phyloP scores from a whole-genome alignment of 2,797 vertebrate species.

The Channa striata region DNA sequence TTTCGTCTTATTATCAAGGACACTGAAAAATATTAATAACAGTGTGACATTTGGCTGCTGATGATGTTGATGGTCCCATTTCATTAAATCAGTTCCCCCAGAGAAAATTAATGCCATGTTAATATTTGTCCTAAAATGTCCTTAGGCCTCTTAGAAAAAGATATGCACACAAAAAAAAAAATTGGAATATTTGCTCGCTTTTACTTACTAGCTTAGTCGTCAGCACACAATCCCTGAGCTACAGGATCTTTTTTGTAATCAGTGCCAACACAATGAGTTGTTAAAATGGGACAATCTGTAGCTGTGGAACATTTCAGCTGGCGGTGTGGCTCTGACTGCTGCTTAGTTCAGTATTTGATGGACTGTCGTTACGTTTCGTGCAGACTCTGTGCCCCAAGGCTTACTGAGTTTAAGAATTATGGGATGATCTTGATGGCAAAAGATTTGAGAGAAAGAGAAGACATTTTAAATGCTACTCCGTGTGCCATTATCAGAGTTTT shows the following conservation, averaged over 20 bases:
- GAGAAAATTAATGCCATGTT: constrained; percentile 15
- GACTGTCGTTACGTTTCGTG: neutral
- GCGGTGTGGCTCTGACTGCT: neutral
- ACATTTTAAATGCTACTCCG: no score
- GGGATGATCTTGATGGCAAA: neutral
- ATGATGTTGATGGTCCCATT: constrained; percentile 31
- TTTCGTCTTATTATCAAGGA: constrained; percentile 2
- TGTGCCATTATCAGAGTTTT: no score
- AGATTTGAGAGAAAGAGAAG: neutral
- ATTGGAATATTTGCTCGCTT: neutral
- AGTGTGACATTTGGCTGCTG: constrained; percentile 14
- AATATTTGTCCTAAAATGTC: constrained; percentile 8
- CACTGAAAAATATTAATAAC: constrained; percentile 21
- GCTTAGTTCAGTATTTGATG: no score
- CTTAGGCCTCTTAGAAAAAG: neutral
- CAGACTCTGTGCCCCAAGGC: neutral
- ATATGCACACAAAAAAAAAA: neutral
- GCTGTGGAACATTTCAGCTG: neutral
- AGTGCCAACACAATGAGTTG: no score
- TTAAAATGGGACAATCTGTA: neutral
- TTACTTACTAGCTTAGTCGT: neutral
- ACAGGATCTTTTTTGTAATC: neutral
- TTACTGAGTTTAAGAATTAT: neutral
- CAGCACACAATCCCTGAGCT: neutral
- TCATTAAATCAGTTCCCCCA: constrained; percentile 15